Base-by-base conservation (phyloP, 2,113 vertebrate species). In the Pseudopodoces humilis region DNA sequence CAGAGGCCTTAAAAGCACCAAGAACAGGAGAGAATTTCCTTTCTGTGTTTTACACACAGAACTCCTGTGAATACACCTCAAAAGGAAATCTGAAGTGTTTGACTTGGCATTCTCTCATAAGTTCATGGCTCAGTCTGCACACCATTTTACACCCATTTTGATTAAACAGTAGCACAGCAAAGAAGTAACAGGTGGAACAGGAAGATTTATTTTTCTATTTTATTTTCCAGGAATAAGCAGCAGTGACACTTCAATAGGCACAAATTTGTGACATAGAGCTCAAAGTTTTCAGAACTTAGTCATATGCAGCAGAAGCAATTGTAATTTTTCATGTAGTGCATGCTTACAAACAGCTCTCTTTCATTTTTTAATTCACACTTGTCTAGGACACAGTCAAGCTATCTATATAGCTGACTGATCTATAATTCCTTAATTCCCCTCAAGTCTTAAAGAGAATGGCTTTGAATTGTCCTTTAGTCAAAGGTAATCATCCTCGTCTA, bases 181-280 rank as follows among this genome's bases (percentile, higher is more conserved):
- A 79, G 8, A 63, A 4, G 8, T 33, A 82, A 63, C 10, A 43
- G 18, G 5, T 35, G 52, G 8, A 84, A 58, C 8, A 56, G 24
- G 13, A 77, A 62, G 14, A 70, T 11, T 27, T 10, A 4, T 10
- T 75, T 58, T 58, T 24, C 19, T 39, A 14, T 46, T 49, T 74
- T 47, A 35, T n/a, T 85, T 91, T 88, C n/a, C 33, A 60, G 27
- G 53, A 90, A 70, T 49, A 83, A 67, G 47, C 3, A 75, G 27
- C 64, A 56, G 21, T 52, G 27, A 77, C 75, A 69, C 2, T 59
- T 43, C 46, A 82, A 52, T 0, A 33, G 22, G 28, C 15, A 65
- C 4, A 27, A 8, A 65, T 35, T 16, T 58, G 7, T 70, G 12
- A 70, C 12, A 30, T 1, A 47, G 0, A 35, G 11, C 8, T 35